Evolutionary conservation across 2,113 vertebrate species (phyloP).

Genomic region (Colossoma macropomum): DNA sequence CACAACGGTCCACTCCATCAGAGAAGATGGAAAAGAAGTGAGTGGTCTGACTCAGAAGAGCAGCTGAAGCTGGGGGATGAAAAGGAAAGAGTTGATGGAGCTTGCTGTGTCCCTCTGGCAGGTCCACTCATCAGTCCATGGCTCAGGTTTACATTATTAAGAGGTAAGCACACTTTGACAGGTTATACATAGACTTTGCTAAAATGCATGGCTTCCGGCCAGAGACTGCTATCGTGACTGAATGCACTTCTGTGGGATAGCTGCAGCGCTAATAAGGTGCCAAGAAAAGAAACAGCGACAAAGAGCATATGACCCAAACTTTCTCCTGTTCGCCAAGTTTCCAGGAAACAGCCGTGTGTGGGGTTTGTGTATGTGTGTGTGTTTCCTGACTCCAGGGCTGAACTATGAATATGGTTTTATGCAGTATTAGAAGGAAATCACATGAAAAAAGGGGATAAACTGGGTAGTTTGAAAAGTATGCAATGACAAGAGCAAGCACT

Average conservation of each 20-base stretch:
- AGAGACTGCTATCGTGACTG: constrained; percentile 61
- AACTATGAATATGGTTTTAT: constrained; percentile 50
- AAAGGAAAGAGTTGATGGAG: constrained; percentile 43
- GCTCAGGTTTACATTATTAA: constrained; percentile 63
- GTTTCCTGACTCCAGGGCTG: constrained; percentile 67
- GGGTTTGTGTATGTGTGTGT: constrained; percentile 24
- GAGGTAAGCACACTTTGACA: constrained; percentile 57
- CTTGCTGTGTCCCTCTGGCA: constrained; percentile 55
- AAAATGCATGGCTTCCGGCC: constrained; percentile 62
- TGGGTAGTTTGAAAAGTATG: constrained; percentile 6
- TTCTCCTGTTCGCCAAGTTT: constrained; percentile 46
- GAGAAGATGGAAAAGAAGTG: constrained; percentile 14
- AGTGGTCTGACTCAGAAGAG: constrained; percentile 11
- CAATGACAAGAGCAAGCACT: background rate
- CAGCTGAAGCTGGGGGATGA: constrained; percentile 10
- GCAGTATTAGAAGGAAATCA: background rate
- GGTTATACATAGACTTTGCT: constrained; percentile 65
- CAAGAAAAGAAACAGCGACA: constrained; percentile 68
- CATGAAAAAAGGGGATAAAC: background rate
- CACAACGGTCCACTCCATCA: constrained; percentile 35
- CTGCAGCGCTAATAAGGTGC: constrained; percentile 72
- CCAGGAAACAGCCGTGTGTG: constrained; percentile 46
- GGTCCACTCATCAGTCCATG: constrained; percentile 23
- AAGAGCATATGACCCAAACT: constrained; percentile 65
- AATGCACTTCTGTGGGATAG: constrained; percentile 66